Base-by-base conservation (phyloP, 2,797 vertebrate genomes). In the Arnoldichthys spilopterus region DNA sequence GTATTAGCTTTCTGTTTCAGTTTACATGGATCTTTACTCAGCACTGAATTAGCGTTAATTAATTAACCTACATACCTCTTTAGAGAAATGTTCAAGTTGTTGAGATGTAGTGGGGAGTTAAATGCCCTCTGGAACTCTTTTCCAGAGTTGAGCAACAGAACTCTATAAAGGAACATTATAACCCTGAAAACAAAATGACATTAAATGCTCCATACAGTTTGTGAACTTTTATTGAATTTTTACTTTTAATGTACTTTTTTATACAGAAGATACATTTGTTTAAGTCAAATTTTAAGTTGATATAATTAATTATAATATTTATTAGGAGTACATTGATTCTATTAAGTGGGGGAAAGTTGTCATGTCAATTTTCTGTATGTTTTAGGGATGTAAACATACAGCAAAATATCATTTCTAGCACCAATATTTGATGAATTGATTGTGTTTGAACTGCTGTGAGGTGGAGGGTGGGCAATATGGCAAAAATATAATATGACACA, bases 1-100 rank as follows among this genome's bases (percentile, higher is more conserved):
- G 85, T 88, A 76, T 90, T 90, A 74, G 37, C 72, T 90, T 91
- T 87, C 88, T 59, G 72, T 85, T 88, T 81, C 18, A 32, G 79
- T 84, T 86, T 79, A 82, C 79, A 81, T 56, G 58, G 64, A 69
- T 58, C 61, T 77, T 62, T 22, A 4, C 30, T 18, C 0, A 24
- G 78, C 58, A 76, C 53, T 6, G 43, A 47, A 54, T 68, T 51
- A 78, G 18, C 61, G 24, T 49, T 53, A 12, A 26, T 63, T 26
- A 80, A 51, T 40, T 54, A 37, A 13, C 4, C n/a, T 79, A 78
- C 34, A 37, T 37, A 71, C 76, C 28, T 43, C 16, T 7, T 22
- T n/a, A 20, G 75, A 77, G 15, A 32, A 22, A 66, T 58, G 37
- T 26, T 66, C 26, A 34, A 32, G 20, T 47, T 24, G 11, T 13